A percentile compares a stretch with the other conserved stretches of the same genome.
These are phyloP conservation scores for Flabesymbios commensalis DNA, from an alignment of 2,888 invertebrate genomes.

Conservation along the genomic window DNA sequence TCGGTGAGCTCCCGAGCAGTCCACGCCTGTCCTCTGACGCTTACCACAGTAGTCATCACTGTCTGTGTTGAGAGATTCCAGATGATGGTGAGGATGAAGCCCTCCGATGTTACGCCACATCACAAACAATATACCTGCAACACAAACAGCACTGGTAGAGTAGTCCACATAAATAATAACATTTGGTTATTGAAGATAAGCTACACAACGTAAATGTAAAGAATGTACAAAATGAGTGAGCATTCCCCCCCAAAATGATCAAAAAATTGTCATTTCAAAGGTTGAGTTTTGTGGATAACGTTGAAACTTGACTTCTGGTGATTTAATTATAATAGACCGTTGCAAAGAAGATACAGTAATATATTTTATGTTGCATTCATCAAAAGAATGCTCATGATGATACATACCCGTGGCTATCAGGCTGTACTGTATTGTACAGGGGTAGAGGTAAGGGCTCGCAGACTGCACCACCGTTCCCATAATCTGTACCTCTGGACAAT, in stretches of 20 bases:
- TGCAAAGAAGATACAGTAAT: no score
- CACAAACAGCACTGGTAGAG: background rate
- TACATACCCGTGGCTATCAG: conserved; percentile 82
- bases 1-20: conserved; percentile 91
- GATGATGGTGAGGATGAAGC: background rate
- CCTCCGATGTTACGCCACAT: conserved; percentile 85
- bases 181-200: no score
- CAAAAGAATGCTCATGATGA: no score
- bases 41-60: background rate
- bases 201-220: background rate
- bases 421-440: conserved; percentile 89
- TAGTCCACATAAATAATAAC: no score
- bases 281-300: no score
- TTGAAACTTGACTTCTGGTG: no score
- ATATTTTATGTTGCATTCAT: no score
- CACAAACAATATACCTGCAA: conserved; percentile 80
- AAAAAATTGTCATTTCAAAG: no score
- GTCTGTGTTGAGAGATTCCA: background rate
- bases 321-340: no score
- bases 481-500: no score
- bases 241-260: background rate
- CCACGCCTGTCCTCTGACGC: conserved; percentile 68
- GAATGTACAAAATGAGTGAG: background rate
- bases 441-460: conserved; percentile 87
- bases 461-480: conserved; percentile 45